These are phyloP conservation scores for Distichodus sexfasciatus DNA, from an alignment of 2,797 vertebrate species.

Conservation along the genomic window DNA sequence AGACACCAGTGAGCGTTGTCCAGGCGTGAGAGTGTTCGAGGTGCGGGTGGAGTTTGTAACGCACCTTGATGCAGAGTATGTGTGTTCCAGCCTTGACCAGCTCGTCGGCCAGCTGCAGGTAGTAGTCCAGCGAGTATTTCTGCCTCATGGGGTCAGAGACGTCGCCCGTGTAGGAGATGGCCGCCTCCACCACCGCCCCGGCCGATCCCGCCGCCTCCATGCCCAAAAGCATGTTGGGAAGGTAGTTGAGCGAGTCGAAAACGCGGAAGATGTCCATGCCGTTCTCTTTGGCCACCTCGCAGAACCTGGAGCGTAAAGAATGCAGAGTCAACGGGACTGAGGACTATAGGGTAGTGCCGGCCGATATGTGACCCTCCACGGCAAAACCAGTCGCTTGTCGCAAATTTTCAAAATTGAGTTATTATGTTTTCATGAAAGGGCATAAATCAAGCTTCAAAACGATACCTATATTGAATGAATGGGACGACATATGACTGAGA, in stretches of 20 bases:
- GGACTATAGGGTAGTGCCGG: too few species aligned
- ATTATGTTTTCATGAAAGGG: too few species aligned
- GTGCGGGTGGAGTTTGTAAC: too few species aligned
- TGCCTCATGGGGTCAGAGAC: slow-evolving; percentile 86
- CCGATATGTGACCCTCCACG: too few species aligned
- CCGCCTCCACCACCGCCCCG: slow-evolving; percentile 89
- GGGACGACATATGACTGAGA: too few species aligned
- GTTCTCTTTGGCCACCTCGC: slow-evolving; percentile 92
- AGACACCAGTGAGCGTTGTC: neutral
- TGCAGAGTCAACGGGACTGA: neutral
- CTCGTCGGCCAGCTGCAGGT: slow-evolving; percentile 83
- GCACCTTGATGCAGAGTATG: slow-evolving; percentile 90
- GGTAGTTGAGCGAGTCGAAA: slow-evolving; percentile 91
- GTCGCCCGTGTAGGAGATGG: slow-evolving; percentile 92
- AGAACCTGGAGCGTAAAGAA: slow-evolving; percentile 76
- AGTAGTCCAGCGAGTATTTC: slow-evolving; percentile 90
- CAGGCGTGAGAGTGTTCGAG: slow-evolving; percentile 1
- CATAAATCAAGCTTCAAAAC: too few species aligned
- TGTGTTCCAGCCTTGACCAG: slow-evolving; percentile 90
- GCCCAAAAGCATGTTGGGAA: slow-evolving; percentile 94
- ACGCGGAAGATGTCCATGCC: slow-evolving; percentile 96
- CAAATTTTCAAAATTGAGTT: too few species aligned
- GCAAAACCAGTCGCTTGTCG: too few species aligned
- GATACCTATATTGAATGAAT: too few species aligned
- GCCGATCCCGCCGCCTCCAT: slow-evolving; percentile 89